phyloP scores from a whole-genome alignment of 2,797 vertebrate species.

The Sandelia bainsii region DNA sequence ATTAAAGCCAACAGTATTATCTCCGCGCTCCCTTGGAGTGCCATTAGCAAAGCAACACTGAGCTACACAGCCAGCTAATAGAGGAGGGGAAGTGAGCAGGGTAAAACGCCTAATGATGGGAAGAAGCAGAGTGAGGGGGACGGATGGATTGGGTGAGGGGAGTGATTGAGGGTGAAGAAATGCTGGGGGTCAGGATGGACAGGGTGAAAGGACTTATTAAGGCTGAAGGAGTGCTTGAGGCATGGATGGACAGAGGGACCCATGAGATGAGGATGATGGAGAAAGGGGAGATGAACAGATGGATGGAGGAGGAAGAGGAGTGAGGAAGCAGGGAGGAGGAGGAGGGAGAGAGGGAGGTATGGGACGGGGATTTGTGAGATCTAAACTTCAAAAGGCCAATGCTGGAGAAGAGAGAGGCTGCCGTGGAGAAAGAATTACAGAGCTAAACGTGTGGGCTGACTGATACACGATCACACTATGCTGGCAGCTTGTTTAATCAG shows the following conservation, averaged over 20 bases:
- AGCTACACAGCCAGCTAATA: conserved; percentile 51
- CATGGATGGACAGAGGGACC: conserved; percentile 31
- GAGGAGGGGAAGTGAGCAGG: conserved; percentile 38
- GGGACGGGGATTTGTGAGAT: conserved; percentile 49
- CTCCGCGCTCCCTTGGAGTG: conserved; percentile 69
- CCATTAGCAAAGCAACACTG: conserved; percentile 75
- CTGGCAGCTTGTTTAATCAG: conserved; percentile 67
- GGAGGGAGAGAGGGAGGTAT: neutral
- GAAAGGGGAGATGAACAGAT: neutral
- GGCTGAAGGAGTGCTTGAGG: conserved; percentile 39
- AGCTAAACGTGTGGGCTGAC: conserved; percentile 64
- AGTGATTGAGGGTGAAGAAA: conserved; percentile 25
- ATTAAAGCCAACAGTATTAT: conserved; percentile 83
- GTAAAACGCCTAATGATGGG: conserved; percentile 55
- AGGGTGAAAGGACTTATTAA: conserved; percentile 44
- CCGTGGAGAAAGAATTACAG: conserved; percentile 57
- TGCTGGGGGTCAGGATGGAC: conserved; percentile 47
- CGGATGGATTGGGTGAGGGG: conserved; percentile 20
- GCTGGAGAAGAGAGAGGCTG: conserved; percentile 55
- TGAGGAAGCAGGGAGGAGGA: neutral
- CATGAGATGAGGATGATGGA: conserved; percentile 42
- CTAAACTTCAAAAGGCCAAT: conserved; percentile 71
- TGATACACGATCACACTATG: conserved; percentile 67
- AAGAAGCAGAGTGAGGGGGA: conserved; percentile 25
- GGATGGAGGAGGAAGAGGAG: neutral